phyloP scores from a whole-genome alignment of 2,797 vertebrate genomes.

The Furcifer pardalis region DNA sequence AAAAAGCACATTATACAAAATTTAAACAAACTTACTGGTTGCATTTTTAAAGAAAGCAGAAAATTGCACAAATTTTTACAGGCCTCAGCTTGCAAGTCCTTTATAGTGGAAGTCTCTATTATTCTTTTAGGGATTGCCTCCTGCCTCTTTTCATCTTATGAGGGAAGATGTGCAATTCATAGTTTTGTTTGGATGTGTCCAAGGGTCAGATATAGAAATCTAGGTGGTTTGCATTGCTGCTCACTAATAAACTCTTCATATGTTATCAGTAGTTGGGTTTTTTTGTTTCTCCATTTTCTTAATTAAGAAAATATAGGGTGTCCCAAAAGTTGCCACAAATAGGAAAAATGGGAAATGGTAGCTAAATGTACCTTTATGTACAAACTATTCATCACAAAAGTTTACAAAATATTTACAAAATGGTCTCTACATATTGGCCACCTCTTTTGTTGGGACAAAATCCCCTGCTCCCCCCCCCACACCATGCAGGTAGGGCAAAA shows the following conservation, averaged over 20 bases:
- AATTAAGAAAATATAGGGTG: background rate
- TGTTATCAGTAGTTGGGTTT: background rate
- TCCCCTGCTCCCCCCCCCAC: too few relatives aligned
- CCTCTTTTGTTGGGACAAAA: too few relatives aligned
- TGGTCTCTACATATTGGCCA: too few relatives aligned
- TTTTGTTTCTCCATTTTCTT: background rate
- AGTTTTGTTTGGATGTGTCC: constrained; percentile 46
- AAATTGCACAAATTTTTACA: constrained; percentile 60
- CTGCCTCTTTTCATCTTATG: constrained; percentile 51
- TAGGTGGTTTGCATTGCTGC: constrained; percentile 44
- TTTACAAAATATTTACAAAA: too few relatives aligned
- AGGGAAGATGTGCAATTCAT: constrained; percentile 60
- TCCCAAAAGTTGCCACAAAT: background rate
- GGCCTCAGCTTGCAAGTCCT: constrained; percentile 72
- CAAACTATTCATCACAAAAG: too few relatives aligned
- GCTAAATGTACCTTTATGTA: too few relatives aligned
- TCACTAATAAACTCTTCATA: constrained; percentile 45
- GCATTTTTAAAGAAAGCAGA: constrained; percentile 63
- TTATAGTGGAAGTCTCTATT: constrained; percentile 52
- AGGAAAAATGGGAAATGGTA: too few relatives aligned
- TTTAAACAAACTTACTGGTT: constrained; percentile 6
- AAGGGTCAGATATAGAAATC: constrained; percentile 46
- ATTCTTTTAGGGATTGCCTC: constrained; percentile 61
- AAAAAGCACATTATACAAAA: too few relatives aligned
- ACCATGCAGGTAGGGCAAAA: too few relatives aligned